These are phyloP conservation scores for Montipora cactus DNA, from an alignment of 64 coral and sea anemone genomes.

Conservation along the genomic window DNA sequence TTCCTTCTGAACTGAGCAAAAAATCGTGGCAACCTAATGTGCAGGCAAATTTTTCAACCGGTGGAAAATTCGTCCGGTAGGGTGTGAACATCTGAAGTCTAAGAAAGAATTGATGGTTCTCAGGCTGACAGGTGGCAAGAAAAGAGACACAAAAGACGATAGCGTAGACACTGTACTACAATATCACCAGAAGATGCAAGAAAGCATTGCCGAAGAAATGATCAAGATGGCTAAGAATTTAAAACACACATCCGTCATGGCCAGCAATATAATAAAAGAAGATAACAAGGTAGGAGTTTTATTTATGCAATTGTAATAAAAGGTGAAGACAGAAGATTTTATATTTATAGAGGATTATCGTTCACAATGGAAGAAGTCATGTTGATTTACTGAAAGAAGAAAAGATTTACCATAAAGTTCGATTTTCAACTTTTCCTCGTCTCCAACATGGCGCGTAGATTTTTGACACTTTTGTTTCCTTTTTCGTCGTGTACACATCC, in stretches of 20 bases:
- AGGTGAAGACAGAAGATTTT: not conserved
- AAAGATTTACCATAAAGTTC: no score
- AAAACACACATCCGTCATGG: slow-evolving; percentile 94
- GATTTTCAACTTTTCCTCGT: no score
- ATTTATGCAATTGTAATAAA: not conserved
- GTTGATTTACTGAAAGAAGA: no score
- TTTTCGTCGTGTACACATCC: no score
- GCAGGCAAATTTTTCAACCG: no score
- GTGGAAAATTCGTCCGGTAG: no score
- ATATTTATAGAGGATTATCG: no score
- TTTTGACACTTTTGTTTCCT: no score
- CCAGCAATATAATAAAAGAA: slow-evolving; percentile 90
- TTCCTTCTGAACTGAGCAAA: no score
- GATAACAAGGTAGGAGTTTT: slow-evolving; percentile 76
- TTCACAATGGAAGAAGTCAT: no score
- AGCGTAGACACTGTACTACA: slow-evolving; percentile 91
- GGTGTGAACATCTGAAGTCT: not conserved
- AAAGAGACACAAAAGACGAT: slow-evolving; percentile 66
- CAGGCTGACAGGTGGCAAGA: slow-evolving; percentile 41
- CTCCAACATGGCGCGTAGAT: no score
- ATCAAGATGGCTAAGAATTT: slow-evolving; percentile 95
- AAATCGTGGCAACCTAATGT: no score
- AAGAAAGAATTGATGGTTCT: not conserved
- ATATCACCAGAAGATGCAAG: slow-evolving; percentile 99
- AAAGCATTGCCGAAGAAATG: slow-evolving; percentile 99